Conservation (phyloP, 2,797 vertebrate species). For the Sebastes reedi region DNA sequence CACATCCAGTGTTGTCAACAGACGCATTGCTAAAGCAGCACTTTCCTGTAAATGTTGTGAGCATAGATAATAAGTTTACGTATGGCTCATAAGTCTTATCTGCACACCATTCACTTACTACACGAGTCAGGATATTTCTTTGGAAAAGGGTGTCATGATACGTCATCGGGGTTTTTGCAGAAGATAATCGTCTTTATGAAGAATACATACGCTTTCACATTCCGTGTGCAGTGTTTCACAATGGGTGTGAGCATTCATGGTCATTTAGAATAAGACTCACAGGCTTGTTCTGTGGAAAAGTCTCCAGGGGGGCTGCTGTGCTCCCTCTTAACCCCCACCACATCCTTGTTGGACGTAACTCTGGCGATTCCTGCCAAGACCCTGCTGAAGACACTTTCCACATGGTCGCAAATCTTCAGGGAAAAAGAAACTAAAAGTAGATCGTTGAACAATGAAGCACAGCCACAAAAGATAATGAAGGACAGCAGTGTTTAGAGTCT, state of each 20-base stretch:
- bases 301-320: conserved; percentile 2
- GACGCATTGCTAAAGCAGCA: conserved; percentile 2
- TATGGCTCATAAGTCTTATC: neutral
- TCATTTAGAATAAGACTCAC: neutral
- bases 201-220: neutral
- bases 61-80: neutral
- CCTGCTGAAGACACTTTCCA: conserved; percentile 44
- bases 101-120: neutral
- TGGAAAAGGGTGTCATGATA: neutral
- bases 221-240: conserved; percentile 11
- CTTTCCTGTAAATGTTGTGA: neutral
- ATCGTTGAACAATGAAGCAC: neutral
- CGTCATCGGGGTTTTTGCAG: accelerated
- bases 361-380: conserved; percentile 36
- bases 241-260: neutral
- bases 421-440: conserved; percentile 59
- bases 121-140: neutral
- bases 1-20: conserved; percentile 12
- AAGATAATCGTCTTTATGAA: neutral
- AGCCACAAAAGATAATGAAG: conserved; percentile 5
- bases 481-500: neutral
- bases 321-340: conserved; percentile 9
- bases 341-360: conserved; percentile 37
- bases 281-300: conserved; percentile 38
- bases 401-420: conserved; percentile 25